Evolutionary conservation across 2,113 vertebrate genomes (phyloP).

Genomic region (Mesembrinibis cayennensis): DNA sequence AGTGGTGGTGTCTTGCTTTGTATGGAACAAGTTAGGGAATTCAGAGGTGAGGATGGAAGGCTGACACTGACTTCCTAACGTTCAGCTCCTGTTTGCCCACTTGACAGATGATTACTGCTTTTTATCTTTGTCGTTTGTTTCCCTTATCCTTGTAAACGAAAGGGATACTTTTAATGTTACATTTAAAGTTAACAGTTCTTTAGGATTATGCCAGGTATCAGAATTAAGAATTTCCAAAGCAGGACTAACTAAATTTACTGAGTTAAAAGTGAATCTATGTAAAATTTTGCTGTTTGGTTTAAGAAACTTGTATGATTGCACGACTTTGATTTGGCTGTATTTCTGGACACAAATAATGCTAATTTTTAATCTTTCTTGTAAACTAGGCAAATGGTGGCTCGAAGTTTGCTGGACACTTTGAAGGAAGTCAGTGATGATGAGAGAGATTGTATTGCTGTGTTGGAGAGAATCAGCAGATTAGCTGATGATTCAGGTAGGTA

Average conservation of each 20-base stretch:
- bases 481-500: slow-evolving; percentile 88
- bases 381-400: slow-evolving; percentile 90
- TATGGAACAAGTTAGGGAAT: not conserved
- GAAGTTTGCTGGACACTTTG: slow-evolving; percentile 89
- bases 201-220: not conserved
- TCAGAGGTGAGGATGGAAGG: not conserved
- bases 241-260: not conserved
- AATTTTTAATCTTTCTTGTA: slow-evolving; percentile 36
- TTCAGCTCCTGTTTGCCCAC: not conserved
- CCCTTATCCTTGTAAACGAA: not conserved
- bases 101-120: not conserved
- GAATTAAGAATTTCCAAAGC: not conserved
- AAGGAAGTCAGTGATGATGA: slow-evolving; percentile 90
- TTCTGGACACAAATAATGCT: slow-evolving; percentile 10
- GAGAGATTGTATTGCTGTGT: slow-evolving; percentile 85
- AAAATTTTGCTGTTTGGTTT: not conserved
- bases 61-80: not conserved
- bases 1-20: not conserved
- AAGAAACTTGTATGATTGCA: not conserved
- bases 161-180: not conserved
- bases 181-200: not conserved
- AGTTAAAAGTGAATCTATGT: not conserved
- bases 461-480: slow-evolving; percentile 88
- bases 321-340: not conserved
- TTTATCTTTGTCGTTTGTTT: not conserved